phyloP scores from a whole-genome alignment of 2,888 invertebrate species.

The Hirtodrosophila trivittata region DNA sequence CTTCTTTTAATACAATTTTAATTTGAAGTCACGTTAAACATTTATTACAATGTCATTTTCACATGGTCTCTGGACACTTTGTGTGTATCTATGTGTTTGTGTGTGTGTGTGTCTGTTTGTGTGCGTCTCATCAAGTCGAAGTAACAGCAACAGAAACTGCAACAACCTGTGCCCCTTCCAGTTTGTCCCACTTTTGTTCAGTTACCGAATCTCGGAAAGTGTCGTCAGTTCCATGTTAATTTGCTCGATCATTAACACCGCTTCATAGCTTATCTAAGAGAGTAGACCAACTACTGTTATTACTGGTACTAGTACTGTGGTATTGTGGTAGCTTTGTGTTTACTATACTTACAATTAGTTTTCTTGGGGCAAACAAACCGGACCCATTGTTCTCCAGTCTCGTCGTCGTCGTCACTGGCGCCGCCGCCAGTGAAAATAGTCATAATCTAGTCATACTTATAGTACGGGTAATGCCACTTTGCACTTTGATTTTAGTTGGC shows the following conservation, averaged over 20 bases:
- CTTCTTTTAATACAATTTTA: conserved; percentile 43
- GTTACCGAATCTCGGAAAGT: conserved; percentile 62
- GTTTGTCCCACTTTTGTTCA: conserved; percentile 47
- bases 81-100: conserved; percentile 21
- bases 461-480: conserved; percentile 26
- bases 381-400: conserved; percentile 53
- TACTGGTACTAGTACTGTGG: conserved; percentile 24
- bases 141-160: conserved; percentile 9
- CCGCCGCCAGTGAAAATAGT: conserved; percentile 25
- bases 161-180: conserved; percentile 33
- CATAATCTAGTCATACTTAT: conserved; percentile 39
- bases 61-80: conserved; percentile 33
- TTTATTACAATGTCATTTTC: conserved; percentile 62
- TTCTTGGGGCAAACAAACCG: conserved; percentile 38
- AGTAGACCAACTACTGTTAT: conserved; percentile 37
- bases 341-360: conserved; percentile 18
- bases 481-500: conserved; percentile 50
- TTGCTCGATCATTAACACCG: conserved; percentile 43
- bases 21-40: conserved; percentile 63
- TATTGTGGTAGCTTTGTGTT: conserved; percentile 14
- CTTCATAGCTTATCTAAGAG: conserved; percentile 46
- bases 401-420: not conserved
- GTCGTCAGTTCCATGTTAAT: conserved; percentile 56
- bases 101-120: conserved; percentile 27
- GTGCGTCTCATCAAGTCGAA: conserved; percentile 27